Conservation (phyloP, 2,797 vertebrate genomes). For the Avahi laniger region DNA sequence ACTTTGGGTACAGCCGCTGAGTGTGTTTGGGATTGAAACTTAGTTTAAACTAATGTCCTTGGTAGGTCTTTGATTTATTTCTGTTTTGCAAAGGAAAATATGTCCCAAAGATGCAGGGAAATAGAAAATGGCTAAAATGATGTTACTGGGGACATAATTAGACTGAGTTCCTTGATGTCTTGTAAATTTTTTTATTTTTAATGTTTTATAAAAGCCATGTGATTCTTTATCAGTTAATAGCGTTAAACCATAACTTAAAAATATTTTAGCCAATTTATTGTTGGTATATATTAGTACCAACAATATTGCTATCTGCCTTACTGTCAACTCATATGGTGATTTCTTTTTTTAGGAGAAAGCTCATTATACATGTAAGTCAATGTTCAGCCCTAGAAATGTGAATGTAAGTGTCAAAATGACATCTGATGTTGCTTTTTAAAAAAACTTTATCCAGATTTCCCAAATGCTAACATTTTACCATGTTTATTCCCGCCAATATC, state of each 20-base stretch:
- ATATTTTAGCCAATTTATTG: slow-evolving; percentile 12
- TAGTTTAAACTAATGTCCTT: slow-evolving; percentile 54
- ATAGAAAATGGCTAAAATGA: slow-evolving; percentile 2
- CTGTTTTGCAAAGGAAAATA: slow-evolving; percentile 33
- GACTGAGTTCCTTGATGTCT: neutral
- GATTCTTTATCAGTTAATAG: neutral
- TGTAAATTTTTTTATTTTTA: slow-evolving; percentile 43
- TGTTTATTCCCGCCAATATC: neutral
- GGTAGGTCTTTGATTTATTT: slow-evolving; percentile 45
- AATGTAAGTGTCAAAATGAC: neutral
- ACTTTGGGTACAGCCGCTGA: slow-evolving; percentile 26
- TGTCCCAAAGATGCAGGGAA: slow-evolving; percentile 36
- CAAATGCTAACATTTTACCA: neutral
- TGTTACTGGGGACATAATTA: slow-evolving; percentile 38
- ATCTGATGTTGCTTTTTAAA: neutral
- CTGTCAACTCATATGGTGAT: neutral
- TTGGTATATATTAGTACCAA: neutral
- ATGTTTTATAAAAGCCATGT: slow-evolving; percentile 4
- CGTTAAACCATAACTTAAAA: slow-evolving; percentile 24
- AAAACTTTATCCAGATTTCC: neutral
- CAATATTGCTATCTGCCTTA: neutral
- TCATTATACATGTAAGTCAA: neutral
- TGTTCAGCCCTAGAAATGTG: neutral
- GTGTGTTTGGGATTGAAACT: slow-evolving; percentile 38
- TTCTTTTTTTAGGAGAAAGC: neutral